Base-by-base conservation (phyloP, 2,797 vertebrate species). In the Cyprinella venusta region DNA sequence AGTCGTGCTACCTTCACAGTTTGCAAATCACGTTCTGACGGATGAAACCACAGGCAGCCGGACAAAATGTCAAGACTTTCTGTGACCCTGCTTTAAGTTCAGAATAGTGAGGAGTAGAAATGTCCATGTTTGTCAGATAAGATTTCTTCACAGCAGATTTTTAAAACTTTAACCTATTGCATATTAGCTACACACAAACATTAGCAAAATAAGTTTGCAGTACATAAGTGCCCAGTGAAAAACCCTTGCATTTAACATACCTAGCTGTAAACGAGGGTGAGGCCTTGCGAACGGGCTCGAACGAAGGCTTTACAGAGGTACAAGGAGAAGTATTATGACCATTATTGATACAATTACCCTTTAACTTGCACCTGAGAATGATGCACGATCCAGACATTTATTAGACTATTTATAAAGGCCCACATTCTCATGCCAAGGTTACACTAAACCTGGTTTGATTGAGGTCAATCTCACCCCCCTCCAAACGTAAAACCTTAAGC, bases 391-490 rank as follows among this genome's bases (percentile, higher is more conserved):
- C 33, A 74, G 24, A 74, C 26, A 52, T 80, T 56, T 63, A 63
- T 30, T 26, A 63, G 26, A 63, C 26, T 63, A 63, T 63, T 16
- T 63, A 69, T 70, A 56, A 12, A 80, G 33, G 30, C 24, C 9
- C 61, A 48, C 38, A 54, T 79, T 64, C 19, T 79, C 30, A 61
- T 18, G 40, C 61, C 75, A 68, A 48, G 18, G 38, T 63, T 48
- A 18, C 12, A 54, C n/a, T 79, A 75, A 79, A 81, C 30, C 79
- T 40, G 26, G 48, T 83, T 85, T 67, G 56, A 85, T 74, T 33
- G 67, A 83, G 83, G 80, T 61, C 81, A 78, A 36, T 21, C 30
- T 64, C 36, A 42, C 68, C 65, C 9, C 50, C 79, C 65, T 45
- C 68, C 13, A 24, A 38, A 71, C 52, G 63, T 56, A 33, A 76